Evolutionary conservation across 2,888 invertebrate species (phyloP).

Genomic region (Aricia artaxerxes): DNA sequence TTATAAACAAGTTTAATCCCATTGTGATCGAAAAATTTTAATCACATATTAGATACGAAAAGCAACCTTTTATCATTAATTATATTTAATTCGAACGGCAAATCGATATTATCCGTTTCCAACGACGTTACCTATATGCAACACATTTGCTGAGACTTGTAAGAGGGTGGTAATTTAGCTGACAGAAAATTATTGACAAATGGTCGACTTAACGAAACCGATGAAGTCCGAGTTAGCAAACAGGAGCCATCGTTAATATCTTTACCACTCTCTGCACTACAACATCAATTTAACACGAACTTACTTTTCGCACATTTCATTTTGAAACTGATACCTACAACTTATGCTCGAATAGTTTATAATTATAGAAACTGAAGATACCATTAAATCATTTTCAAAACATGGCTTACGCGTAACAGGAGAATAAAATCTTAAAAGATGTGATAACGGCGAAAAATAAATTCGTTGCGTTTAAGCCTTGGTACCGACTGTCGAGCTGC

Average conservation of each 20-base stretch:
- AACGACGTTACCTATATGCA: constrained; percentile 39
- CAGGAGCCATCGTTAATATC: constrained; percentile 32
- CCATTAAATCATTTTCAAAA: neutral
- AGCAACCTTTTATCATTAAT: no score
- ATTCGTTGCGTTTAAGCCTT: neutral
- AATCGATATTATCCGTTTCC: neutral
- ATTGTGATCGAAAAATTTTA: no score
- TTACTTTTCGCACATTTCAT: constrained; percentile 34
- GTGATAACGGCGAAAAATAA: neutral
- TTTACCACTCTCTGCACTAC: constrained; percentile 47
- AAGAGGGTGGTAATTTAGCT: constrained; percentile 42
- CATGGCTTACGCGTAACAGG: neutral
- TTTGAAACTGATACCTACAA: neutral
- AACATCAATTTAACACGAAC: constrained; percentile 45
- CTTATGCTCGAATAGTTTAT: no score
- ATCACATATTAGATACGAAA: no score
- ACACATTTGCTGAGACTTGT: constrained; percentile 37
- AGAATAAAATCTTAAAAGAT: neutral
- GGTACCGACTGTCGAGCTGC: neutral
- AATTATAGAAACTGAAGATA: no score
- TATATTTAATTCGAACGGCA: neutral
- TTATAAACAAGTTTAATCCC: no score
- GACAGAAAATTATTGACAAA: constrained; percentile 33
- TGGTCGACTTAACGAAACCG: constrained; percentile 20
- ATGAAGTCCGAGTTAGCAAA: constrained; percentile 26